phyloP scores from a whole-genome alignment of 1,140 invertebrate genomes.

The Dysdera silvatica region DNA sequence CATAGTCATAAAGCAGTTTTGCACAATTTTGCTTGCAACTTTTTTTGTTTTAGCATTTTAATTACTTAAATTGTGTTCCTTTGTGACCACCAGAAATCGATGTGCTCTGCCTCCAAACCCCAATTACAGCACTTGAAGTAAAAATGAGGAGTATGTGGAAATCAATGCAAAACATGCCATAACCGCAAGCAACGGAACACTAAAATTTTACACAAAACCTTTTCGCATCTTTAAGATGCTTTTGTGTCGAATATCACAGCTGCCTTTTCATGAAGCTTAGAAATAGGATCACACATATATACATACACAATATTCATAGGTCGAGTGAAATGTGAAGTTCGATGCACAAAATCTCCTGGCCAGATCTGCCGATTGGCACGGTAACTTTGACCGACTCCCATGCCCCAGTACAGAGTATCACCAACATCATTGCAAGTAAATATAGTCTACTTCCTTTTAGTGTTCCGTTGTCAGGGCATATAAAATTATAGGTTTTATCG shows the following conservation, averaged over 20 bases:
- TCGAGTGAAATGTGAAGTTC: neutral
- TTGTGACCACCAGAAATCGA: neutral
- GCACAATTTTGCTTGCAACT: no score
- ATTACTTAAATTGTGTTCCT: no score
- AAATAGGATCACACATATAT: neutral
- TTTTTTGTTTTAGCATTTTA: no score
- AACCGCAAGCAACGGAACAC: no score
- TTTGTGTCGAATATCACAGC: neutral
- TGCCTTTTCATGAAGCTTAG: neutral
- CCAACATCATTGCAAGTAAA: no score
- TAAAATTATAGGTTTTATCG: no score
- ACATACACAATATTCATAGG: neutral
- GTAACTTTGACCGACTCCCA: neutral
- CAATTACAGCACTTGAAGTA: neutral
- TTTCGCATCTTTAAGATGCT: neutral
- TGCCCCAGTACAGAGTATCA: neutral
- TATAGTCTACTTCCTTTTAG: no score
- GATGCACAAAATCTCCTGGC: neutral
- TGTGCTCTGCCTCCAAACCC: neutral
- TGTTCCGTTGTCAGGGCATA: no score
- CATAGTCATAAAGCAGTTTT: no score
- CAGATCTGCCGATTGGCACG: neutral
- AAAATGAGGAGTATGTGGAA: neutral
- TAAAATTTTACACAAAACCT: no score
- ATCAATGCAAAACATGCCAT: no score